Evolutionary conservation across 2,797 vertebrate species (phyloP), one percentile per base, ranked within the genome.

Genomic region (Okamejei kenojei): DNA sequence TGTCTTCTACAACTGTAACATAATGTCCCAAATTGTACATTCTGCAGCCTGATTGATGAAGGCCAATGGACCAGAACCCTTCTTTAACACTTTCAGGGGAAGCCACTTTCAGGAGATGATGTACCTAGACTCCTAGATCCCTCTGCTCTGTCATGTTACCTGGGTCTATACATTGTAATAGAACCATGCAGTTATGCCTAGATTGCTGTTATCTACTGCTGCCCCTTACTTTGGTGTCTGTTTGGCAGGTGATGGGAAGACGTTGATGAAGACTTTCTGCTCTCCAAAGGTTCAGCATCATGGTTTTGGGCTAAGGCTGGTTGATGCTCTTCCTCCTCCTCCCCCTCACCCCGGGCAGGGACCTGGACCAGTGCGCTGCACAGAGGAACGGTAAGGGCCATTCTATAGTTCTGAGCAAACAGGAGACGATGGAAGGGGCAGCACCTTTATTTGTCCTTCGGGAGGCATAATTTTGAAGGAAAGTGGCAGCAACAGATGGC

Each of bases 251-350:
- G 73, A 73, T 13, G 26, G 71, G 21, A 73, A 29, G 23, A 74
- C 45, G 10, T 26, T 54, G 90, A 54, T 92, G n/a, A 95, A 96
- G 0, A 88, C 94, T 0, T 77, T 95, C 61, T 95, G 94, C 93
- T 96, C 97, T 78, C 97, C 97, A 0, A 97, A 96, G 17, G 93
- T 96, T 8, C 95, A 94, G 32, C 96, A 96, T 93, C 97, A 97
- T 94, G 96, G 97, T 0, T 93, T 95, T 9, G 97, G 96, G 0
- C 94, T 97, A 71, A 97, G 96, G 63, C 84, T 97, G 0, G 82
- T 96, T 94, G 96, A 97, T 94, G 94, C 96, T 94, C 94, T 97
- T 91, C 96, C 97, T 0, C 95, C 94, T 0, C 96, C 95, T 17
- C 96, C 96, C 0, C 96, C 95, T 0, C 58, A 94, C 11, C 95